Base-by-base conservation (phyloP, 1,140 invertebrate genomes). In the Psix sp. region DNA sequence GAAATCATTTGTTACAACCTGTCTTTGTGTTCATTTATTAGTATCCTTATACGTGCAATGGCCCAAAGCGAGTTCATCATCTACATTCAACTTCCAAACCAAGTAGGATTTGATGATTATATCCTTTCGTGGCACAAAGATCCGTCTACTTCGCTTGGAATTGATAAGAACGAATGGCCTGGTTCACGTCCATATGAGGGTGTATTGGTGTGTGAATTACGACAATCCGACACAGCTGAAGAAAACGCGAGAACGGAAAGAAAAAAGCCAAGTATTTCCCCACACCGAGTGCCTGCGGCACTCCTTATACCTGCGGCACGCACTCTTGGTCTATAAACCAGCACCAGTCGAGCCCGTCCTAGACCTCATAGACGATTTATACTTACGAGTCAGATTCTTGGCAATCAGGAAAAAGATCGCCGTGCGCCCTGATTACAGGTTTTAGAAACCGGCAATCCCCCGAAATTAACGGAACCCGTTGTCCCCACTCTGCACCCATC, bases 341-440 rank as follows among this genome's bases (percentile, higher is more conserved):
- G 57, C 52, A 40, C 20, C 26, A 16, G 9, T 21, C 40, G 48
- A 80, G 74, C 77, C 74, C 77, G 74, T 82, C 79, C 78, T 78
- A 74, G 46, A n/a, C 48, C 21, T 13, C 36, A 21, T 35, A 45
- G 26, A 48, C 74, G 31, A 70, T 62, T 46, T 66, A 66, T 54
- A 65, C 68, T 73, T 73, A 73, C 62, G 13, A 31, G 71, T 76
- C 48, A 51, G 57, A 62, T 57, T 76, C 65, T 68, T 71, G 57
- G 66, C 72, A 71, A 72, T 75, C 59, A 63, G 66, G 49, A 51
- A 48, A 45, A 43, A 46, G 45, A 63, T 66, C 46, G 20, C 46
- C 20, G 15, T 39, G 60, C 68, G 74, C 52, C 63, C 78, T 76
- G 80, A 81, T 81, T 81, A 79, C 78, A 72, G 80, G 75, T 82